Evolutionary conservation across 2,888 invertebrate species (phyloP), one percentile per base, ranked within the genome.

Genomic region (Endomychus coccineus): DNA sequence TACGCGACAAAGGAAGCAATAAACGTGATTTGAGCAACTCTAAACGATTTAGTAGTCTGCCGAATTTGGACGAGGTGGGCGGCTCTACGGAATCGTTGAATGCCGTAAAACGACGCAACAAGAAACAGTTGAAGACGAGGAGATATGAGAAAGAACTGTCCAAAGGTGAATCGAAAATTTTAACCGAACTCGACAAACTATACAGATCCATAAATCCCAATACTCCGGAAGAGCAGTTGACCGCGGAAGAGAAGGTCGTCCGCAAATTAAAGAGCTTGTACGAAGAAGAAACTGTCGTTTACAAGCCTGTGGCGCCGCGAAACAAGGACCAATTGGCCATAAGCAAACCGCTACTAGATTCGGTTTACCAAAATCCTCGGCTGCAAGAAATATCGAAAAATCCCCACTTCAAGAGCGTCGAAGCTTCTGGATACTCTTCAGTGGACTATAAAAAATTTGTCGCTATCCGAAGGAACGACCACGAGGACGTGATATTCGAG

Each of bases 341-440:
- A 30, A 66, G 56, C 45, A 64, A 61, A 41, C 64, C 64, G 1
- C 47, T 62, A 2, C 29, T 63, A 27, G 50, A 50, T 29, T 64
- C 64, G 0, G 62, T 65, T 4, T 47, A 59, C 19, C 37, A 46
- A 1, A 63, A 65, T 46, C 61, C 61, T 0, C 57, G 56, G 40
- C 39, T 64, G 19, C 52, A 58, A 25, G 47, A 53, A 32, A 58
- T 62, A 5, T 50, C 54, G 3, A 51, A 51, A 5, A 50, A 61
- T 36, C 55, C 58, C 1, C 51, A 47, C 11, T 36, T 63, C 27
- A 49, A 45, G 11, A 49, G 49, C 3, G 51, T 61, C 3, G 59
- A 61, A 36, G 38, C 43, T 13, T 6, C 16, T 9, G 13, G 14
- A 9, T 29, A 6, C 14, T 9, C 21, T n/a, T n/a, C n/a, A n/a